These are phyloP conservation scores for Pterocles gutturalis DNA, from an alignment of 2,113 vertebrate species.

Conservation along the genomic window DNA sequence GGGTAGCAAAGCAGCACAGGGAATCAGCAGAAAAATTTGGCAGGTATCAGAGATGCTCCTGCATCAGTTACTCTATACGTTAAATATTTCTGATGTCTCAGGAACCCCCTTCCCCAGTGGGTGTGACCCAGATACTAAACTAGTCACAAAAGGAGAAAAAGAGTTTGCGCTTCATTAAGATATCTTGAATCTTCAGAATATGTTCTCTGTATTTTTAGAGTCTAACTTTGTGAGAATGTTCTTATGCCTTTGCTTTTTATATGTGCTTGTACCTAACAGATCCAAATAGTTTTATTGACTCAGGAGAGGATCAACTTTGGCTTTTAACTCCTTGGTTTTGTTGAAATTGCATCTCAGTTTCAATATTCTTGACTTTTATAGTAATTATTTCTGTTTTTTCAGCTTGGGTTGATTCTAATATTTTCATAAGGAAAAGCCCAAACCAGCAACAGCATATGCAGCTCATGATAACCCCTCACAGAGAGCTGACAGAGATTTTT, in stretches of 20 bases:
- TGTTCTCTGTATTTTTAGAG: neutral
- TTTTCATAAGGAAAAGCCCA: neutral
- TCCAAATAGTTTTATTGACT: neutral
- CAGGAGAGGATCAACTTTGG: neutral
- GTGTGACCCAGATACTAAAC: neutral
- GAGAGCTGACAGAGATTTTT: neutral
- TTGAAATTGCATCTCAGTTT: neutral
- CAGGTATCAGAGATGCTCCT: neutral
- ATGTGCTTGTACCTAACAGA: neutral
- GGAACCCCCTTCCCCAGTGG: neutral
- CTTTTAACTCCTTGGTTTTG: neutral
- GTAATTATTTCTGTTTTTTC: neutral
- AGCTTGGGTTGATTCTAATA: neutral
- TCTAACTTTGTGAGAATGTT: neutral
- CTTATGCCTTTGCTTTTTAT: neutral
- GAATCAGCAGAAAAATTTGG: neutral
- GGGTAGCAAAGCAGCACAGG: neutral
- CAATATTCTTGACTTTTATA: neutral
- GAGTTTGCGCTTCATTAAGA: neutral
- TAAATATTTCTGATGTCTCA: neutral
- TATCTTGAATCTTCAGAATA: neutral
- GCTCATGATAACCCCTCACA: neutral
- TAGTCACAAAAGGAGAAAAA: neutral
- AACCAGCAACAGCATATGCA: neutral
- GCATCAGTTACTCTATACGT: neutral